A percentile compares a stretch with the other conserved stretches of the same genome.
These are phyloP conservation scores for Cherax quadricarinatus DNA, from an alignment of 1,140 invertebrate species.

Conservation along the genomic window DNA sequence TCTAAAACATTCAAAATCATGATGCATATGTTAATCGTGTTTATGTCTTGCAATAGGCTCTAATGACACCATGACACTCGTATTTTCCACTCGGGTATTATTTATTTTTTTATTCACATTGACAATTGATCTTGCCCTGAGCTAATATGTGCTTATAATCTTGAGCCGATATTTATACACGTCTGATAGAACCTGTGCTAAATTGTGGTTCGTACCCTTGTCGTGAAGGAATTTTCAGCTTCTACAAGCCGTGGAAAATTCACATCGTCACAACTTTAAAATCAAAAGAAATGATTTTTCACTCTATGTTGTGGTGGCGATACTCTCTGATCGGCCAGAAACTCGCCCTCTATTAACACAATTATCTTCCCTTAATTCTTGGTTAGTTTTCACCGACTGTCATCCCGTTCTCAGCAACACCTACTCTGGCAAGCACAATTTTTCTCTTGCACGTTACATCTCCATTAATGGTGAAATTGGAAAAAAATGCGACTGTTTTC, in stretches of 20 bases:
- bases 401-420: neutral
- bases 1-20: constrained; percentile 45
- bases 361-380: neutral
- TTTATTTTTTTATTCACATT: constrained; percentile 41
- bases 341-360: neutral
- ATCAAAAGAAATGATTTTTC: neutral
- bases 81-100: constrained; percentile 15
- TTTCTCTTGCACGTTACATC: neutral
- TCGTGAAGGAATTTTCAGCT: constrained; percentile 23
- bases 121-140: constrained; percentile 58
- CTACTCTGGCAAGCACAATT: neutral
- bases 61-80: constrained; percentile 56
- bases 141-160: constrained; percentile 46
- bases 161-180: constrained; percentile 27
- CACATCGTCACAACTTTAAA: constrained; percentile 12
- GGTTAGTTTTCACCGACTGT: neutral
- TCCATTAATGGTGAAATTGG: neutral
- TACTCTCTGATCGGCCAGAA: neutral
- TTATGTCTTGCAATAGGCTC: constrained; percentile 53
- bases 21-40: constrained; percentile 48
- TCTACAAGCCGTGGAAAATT: constrained; percentile 5
- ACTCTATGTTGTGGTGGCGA: neutral
- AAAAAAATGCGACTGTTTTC: neutral
- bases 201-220: constrained; percentile 1
- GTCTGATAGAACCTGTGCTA: neutral